Evolutionary conservation across 1,140 invertebrate species (phyloP), one percentile per base, ranked within the genome.

Genomic region (Rhagoletis zephyria): DNA sequence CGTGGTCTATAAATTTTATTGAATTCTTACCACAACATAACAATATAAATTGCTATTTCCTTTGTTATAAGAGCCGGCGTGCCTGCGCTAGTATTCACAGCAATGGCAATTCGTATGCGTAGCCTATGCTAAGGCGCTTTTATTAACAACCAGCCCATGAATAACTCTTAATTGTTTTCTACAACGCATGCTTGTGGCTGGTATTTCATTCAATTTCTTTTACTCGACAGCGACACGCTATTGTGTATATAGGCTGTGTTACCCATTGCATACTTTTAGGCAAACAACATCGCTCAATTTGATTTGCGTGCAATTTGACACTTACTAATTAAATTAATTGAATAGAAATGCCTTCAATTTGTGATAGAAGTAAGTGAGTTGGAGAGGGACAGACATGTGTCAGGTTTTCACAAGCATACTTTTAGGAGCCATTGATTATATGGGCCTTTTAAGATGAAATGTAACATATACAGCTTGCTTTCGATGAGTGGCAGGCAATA

Each of bases 1-100:
- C 56, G 74, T 48, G 74, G 48, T 56, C 48, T 81, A 81, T 59
- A 56, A 30, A 81, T 56, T 81, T 81, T 56, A 81, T 81, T 56
- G 51, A 56, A 19, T 67, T 30, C 16, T 67, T 7, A 40, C 63
- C 63, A 64, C 30, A 30, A 67, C 48, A 59, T 3, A 81, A 51
- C 42, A 77, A 77, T 48, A 56, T 59, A 81, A 81, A 81, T 81
- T 81, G 51, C n/a, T 48, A 56, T 51, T 30, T 59, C 14, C 5
- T 16, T 10, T 63, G 61, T 14, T 14, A n/a, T 63, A 63, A 63
- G 61, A 7, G 51, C 51, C 10, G 16, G n/a, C 16, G 12, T 63
- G 61, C 16, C 16, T 63, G n/a, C 61, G 4, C 61, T 30, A 30
- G 30, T 30, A 14, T 63, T 16, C 61, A 14, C 61, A 16, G 12